Percentiles rank a stretch among this genome's conserved stretches.
Conservation (phyloP, 2,888 invertebrate genomes). For the Lobophora halterata region DNA sequence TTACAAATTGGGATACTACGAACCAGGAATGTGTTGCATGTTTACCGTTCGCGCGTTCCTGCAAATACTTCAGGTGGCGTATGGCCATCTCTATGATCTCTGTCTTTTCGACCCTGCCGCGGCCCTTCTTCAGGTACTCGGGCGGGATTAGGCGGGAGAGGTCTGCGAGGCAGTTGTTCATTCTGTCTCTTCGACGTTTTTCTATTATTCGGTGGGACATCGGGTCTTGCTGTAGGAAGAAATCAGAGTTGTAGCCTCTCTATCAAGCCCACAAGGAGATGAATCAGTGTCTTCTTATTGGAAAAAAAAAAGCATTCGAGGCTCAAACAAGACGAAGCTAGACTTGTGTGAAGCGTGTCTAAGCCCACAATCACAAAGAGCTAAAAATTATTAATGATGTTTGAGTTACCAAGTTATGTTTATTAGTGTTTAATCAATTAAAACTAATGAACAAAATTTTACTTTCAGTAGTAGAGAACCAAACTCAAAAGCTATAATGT, state of each 20-base stretch:
- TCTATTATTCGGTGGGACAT: conserved; percentile 99
- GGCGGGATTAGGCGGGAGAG: conserved; percentile 95
- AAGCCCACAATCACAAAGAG: too few species aligned
- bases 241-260: conserved; percentile 8
- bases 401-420: too few species aligned
- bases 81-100: conserved; percentile 99
- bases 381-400: too few species aligned
- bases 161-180: conserved; percentile 98
- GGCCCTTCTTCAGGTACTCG: conserved; percentile 95
- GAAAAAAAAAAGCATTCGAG: too few species aligned
- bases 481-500: background rate
- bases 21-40: conserved; percentile 25
- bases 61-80: conserved; percentile 94
- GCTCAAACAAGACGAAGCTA: too few species aligned
- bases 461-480: too few species aligned
- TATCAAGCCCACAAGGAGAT: too few species aligned
- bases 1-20: conserved; percentile 37
- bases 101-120: conserved; percentile 97
- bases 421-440: too few species aligned
- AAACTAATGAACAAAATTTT: too few species aligned
- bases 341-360: too few species aligned
- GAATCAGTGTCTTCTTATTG: too few species aligned
- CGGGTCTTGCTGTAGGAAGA: conserved; percentile 89
- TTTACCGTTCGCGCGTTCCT: conserved; percentile 81
- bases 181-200: conserved; percentile 95